phyloP scores from a whole-genome alignment of 2,113 vertebrate species.

The Accipiter cooperii region DNA sequence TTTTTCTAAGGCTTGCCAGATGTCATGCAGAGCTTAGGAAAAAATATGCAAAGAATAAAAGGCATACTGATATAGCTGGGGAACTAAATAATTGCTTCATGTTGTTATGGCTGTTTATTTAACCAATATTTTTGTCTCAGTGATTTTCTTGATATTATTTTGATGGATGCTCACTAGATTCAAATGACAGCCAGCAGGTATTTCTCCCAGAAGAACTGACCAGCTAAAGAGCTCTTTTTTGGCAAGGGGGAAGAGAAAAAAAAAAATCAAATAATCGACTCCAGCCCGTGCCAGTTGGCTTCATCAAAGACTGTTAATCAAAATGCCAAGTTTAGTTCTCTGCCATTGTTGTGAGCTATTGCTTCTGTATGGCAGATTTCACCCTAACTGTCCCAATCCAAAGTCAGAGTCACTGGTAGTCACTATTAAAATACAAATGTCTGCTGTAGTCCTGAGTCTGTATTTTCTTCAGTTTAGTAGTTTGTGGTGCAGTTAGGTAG shows the following conservation, averaged over 20 bases:
- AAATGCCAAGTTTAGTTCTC: neutral
- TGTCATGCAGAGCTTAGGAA: neutral
- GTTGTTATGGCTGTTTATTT: neutral
- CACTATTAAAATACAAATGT: neutral
- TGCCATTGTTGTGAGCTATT: neutral
- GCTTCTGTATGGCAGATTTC: neutral
- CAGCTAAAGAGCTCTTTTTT: neutral
- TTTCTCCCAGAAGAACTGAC: neutral
- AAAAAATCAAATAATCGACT: neutral
- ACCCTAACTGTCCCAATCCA: neutral
- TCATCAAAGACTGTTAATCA: neutral
- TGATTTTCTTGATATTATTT: neutral
- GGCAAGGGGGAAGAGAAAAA: neutral
- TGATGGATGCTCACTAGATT: neutral
- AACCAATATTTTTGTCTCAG: neutral
- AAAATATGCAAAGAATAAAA: neutral
- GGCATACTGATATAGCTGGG: neutral
- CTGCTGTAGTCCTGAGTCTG: neutral
- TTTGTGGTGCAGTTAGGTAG: neutral
- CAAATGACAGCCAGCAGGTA: neutral
- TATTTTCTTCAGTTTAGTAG: neutral
- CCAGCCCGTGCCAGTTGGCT: neutral
- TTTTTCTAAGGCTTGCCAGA: neutral
- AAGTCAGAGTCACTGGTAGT: neutral
- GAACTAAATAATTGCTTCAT: neutral